phyloP scores from a whole-genome alignment of 1,140 invertebrate species.

The Hormaphis cornu region DNA sequence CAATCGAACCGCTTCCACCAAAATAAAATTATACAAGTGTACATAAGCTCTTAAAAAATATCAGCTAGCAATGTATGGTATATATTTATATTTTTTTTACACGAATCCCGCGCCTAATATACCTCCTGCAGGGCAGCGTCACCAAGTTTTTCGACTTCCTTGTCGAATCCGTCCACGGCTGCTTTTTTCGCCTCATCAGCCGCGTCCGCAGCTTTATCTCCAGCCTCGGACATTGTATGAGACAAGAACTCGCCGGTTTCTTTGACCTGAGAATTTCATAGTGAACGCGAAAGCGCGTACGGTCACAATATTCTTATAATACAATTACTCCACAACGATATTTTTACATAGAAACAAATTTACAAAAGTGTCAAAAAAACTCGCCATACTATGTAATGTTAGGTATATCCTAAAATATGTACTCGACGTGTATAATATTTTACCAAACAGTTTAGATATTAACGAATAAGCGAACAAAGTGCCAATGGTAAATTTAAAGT shows the following conservation, averaged over 20 bases:
- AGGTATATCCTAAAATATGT: no score
- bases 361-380: no score
- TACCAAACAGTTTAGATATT: no score
- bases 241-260: constrained; percentile 38
- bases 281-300: not conserved
- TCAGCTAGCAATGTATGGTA: not conserved
- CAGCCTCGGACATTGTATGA: constrained; percentile 35
- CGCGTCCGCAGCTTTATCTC: constrained; percentile 34
- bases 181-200: constrained; percentile 36
- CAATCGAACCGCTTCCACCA: not conserved
- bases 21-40: no score
- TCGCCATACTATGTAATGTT: no score
- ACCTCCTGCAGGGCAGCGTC: constrained; percentile 36
- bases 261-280: constrained; percentile 34
- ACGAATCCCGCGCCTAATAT: not conserved
- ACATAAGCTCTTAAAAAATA: not conserved
- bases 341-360: not conserved
- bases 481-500: no score
- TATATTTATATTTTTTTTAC: no score
- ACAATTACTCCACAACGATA: not conserved
- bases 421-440: no score
- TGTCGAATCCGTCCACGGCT: constrained; percentile 39
- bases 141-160: constrained; percentile 36
- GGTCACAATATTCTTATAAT: not conserved
- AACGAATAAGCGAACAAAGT: no score